Evolutionary conservation across 1,140 invertebrate species (phyloP).

Genomic region (Zelostemma sp.): DNA sequence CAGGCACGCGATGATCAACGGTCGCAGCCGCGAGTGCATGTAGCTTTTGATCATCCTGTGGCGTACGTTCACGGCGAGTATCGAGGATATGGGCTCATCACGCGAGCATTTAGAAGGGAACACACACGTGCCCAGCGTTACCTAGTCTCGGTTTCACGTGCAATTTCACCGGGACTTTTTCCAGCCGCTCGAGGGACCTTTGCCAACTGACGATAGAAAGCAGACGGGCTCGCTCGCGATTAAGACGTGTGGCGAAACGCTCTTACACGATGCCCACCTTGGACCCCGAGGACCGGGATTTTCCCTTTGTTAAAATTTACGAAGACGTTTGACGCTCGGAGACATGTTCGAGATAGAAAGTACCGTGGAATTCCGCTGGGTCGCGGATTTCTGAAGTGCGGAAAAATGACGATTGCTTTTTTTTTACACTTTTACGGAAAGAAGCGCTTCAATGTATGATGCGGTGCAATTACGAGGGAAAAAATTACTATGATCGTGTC

Average conservation of each 20-base stretch:
- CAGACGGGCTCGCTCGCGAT: constrained; percentile 37
- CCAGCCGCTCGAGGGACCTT: constrained; percentile 31
- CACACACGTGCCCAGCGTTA: constrained; percentile 28
- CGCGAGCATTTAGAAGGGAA: constrained; percentile 38
- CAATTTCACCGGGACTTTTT: constrained; percentile 40
- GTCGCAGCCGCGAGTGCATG: constrained; percentile 35
- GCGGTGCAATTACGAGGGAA: too few species aligned
- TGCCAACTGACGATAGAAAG: constrained; percentile 48
- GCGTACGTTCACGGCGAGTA: constrained; percentile 41
- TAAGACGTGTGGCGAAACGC: constrained; percentile 44
- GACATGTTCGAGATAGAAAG: too few species aligned
- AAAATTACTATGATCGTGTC: too few species aligned
- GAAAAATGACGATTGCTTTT: too few species aligned
- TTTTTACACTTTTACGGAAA: too few species aligned
- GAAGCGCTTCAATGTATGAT: too few species aligned
- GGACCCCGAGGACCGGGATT: constrained; percentile 20
- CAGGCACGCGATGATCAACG: constrained; percentile 49
- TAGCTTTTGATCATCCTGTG: constrained; percentile 43
- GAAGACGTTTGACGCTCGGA: too few species aligned
- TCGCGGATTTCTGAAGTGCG: too few species aligned
- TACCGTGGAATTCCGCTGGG: too few species aligned
- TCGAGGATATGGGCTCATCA: constrained; percentile 48
- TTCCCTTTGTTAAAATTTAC: background rate
- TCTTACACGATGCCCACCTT: constrained; percentile 35
- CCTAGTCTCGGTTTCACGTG: constrained; percentile 45